Evolutionary conservation across 1,140 invertebrate species (phyloP).

Genomic region (Chrysomallon squamiferum): DNA sequence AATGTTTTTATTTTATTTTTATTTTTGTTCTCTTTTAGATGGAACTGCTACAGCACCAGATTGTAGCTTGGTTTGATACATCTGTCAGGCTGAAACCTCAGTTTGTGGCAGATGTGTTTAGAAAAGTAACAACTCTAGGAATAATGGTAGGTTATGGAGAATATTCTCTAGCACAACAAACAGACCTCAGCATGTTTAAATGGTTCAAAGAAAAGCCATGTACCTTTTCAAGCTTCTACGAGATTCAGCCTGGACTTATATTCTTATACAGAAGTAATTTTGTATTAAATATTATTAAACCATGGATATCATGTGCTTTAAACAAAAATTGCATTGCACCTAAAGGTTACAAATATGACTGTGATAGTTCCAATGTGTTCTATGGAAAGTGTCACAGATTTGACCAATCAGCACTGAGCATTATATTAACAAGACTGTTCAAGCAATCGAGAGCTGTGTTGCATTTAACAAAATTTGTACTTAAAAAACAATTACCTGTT

Average conservation of each 20-base stretch:
- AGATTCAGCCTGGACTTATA: neutral
- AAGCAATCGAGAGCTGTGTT: neutral
- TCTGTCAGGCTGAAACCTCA: neutral
- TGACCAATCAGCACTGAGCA: conserved; percentile 2
- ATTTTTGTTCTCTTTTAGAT: neutral
- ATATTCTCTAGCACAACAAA: neutral
- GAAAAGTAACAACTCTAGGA: neutral
- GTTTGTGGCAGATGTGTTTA: neutral
- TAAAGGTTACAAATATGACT: neutral
- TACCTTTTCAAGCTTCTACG: neutral
- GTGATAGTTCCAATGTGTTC: neutral
- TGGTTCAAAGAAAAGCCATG: conserved; percentile 1
- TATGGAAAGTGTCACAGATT: conserved; percentile 2
- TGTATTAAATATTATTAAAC: neutral
- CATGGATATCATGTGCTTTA: neutral
- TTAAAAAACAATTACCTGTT: neutral
- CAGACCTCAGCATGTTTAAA: neutral
- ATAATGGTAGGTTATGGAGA: neutral
- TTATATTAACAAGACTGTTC: neutral
- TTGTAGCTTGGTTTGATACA: neutral
- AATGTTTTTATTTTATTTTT: too few species aligned
- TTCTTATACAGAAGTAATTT: neutral
- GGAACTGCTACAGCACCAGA: neutral
- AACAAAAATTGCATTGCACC: neutral
- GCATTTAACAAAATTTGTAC: neutral